Base-by-base conservation (phyloP, 2,888 invertebrate species). In the Drosophila dives region DNA sequence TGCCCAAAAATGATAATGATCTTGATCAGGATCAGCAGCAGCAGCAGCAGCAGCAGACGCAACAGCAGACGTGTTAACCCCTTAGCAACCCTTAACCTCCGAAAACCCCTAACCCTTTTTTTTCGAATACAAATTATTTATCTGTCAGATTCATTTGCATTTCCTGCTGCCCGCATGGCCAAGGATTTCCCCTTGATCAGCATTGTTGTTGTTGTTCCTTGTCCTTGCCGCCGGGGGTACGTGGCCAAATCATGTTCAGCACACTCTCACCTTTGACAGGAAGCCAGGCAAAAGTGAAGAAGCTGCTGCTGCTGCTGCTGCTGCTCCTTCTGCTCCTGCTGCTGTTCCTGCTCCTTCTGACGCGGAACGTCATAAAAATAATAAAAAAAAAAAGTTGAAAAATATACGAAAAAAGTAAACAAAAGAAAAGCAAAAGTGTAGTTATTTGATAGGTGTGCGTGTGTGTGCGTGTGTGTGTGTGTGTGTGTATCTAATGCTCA, bases 111-210 rank as follows among this genome's bases (percentile, higher is more conserved):
- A 71, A 69, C 74, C 79, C 74, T 54, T 64, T 54, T 64, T 54
- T 64, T 60, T 40, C 6, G 54, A 60, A 49, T 48, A 69, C 72
- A 71, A 75, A 75, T 76, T 74, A 62, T 75, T 58, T 71, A 73
- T 75, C 82, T 80, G 83, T 85, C 81, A 74, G 78, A 83, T 86
- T 91, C 90, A 91, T 91, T 91, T 91, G 91, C 91, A 91, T 91
- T 86, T 91, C 83, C 86, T 80, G 72, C 65, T 58, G 58, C 81
- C 85, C 87, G 79, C 78, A 83, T 83, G 68, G 54, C 32, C 36
- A 51, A 56, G 55, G 58, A 63, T 70, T 66, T 32, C n/a, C 55
- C 55, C 54, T 33, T 38, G 60, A 64, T 66, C 74, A 49, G 50
- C 40, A 69, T 72, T 77, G 63, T 75, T 54, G 26, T 26, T 23